Evolutionary conservation across 2,113 vertebrate species (phyloP), one percentile per base, ranked within the genome.

Genomic region (Chionis minor): DNA sequence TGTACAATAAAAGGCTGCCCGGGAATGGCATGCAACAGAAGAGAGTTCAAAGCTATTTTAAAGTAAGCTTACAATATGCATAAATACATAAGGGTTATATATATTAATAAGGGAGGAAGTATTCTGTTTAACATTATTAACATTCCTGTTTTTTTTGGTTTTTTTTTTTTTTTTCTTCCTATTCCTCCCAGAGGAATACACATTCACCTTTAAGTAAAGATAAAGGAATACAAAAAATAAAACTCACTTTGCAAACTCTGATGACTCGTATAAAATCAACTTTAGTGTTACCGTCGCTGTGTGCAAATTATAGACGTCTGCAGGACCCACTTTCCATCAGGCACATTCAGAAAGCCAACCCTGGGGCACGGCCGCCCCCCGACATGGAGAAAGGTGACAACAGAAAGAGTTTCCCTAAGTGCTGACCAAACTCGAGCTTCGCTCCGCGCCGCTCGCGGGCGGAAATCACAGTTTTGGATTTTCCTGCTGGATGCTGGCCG

Each of bases 181-280:
- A 97, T 98, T 98, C 98, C 98, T 98, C 98, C 98, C 98, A 98
- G 98, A 98, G 98, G 98, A 98, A 98, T 98, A 98, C 97, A 98
- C 98, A 98, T 98, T 98, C 98, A 98, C 97, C 97, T 98, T 98
- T 98, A 98, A 98, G 98, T 98, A 98, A 98, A 98, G 98, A 98
- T 98, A 98, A 98, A 98, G 97, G 97, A 98, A 98, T 98, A 98
- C 97, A 98, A 98, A 98, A 98, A 98, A 98, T 97, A 98, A 98
- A 98, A 98, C 97, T 98, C 97, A 94, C 97, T 98, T 98, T 98
- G 98, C 98, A 98, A 98, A 98, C 97, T 98, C 97, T 97, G 97
- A 97, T 98, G 98, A 98, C 96, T 98, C 95, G 94, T 98, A 98
- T 97, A 98, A 98, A 98, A 98, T 96, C 96, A 97, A 97, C 93